Evolutionary conservation across 2,797 vertebrate species (phyloP).

Genomic region (Squalus acanthias): DNA sequence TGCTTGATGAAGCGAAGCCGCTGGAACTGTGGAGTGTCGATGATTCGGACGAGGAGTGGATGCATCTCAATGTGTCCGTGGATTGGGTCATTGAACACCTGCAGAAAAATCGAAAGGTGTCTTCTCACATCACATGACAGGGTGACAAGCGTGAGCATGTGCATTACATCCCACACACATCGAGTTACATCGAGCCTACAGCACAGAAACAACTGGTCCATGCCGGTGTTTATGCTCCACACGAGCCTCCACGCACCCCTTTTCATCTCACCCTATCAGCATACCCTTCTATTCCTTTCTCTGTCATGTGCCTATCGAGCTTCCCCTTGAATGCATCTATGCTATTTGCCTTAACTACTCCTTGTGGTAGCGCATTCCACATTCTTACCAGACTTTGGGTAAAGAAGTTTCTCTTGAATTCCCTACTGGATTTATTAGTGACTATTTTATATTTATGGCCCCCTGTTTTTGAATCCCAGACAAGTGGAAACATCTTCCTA

Average conservation of each 20-base stretch:
- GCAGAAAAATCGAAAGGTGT: constrained; percentile 41
- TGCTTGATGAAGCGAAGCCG: constrained; percentile 69
- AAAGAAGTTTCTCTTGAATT: neutral
- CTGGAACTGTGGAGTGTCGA: constrained; percentile 81
- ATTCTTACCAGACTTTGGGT: neutral
- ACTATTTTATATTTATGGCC: too few species aligned
- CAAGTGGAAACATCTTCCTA: too few species aligned
- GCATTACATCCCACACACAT: neutral
- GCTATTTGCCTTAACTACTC: neutral
- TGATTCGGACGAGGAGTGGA: constrained; percentile 80
- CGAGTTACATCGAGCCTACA: too few species aligned
- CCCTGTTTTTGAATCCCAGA: too few species aligned
- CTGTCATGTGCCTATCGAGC: too few species aligned
- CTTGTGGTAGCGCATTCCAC: neutral
- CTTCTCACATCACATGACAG: constrained; percentile 32
- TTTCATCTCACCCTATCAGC: too few species aligned
- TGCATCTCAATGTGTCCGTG: constrained; percentile 88
- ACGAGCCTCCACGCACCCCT: too few species aligned
- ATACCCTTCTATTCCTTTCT: too few species aligned
- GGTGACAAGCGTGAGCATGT: accelerated
- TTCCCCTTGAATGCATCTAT: too few species aligned
- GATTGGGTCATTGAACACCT: constrained; percentile 94
- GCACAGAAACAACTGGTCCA: too few species aligned
- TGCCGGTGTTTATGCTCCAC: neutral
- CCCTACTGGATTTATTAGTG: too few species aligned